Percentiles rank a stretch among this genome's conserved stretches.
Evolutionary conservation across 2,888 invertebrate species (phyloP).

Genomic region (Meganola albula): DNA sequence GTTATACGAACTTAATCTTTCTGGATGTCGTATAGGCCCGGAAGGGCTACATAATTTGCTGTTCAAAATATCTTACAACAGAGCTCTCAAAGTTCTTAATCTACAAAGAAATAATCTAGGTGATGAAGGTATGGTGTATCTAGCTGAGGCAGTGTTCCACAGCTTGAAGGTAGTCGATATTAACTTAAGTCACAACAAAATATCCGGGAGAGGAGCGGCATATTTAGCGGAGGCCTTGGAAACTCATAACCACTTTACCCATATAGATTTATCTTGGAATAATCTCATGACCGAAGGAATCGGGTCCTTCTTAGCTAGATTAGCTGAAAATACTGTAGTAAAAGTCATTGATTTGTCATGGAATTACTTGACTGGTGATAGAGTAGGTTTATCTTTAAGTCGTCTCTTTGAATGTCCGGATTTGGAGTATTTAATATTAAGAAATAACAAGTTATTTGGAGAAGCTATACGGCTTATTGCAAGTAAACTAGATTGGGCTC

Average conservation of each 20-base stretch:
- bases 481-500: slow-evolving; percentile 31
- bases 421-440: slow-evolving; percentile 39
- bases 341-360: slow-evolving; percentile 49
- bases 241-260: slow-evolving; percentile 39
- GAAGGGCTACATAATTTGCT: slow-evolving; percentile 38
- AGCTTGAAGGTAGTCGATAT: slow-evolving; percentile 41
- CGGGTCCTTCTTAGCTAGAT: slow-evolving; percentile 29
- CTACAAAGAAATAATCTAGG: slow-evolving; percentile 43
- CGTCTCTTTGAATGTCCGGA: slow-evolving; percentile 33
- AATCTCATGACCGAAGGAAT: slow-evolving; percentile 35
- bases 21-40: slow-evolving; percentile 55
- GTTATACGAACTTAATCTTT: slow-evolving; percentile 43
- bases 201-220: slow-evolving; percentile 38
- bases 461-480: slow-evolving; percentile 34
- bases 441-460: slow-evolving; percentile 44
- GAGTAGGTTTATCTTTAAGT: slow-evolving; percentile 38
- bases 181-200: slow-evolving; percentile 44
- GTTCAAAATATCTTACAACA: slow-evolving; percentile 35
- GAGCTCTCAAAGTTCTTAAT: slow-evolving; percentile 35
- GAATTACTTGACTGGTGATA: slow-evolving; percentile 41
- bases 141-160: slow-evolving; percentile 36
- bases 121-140: slow-evolving; percentile 37
- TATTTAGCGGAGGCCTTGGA: slow-evolving; percentile 43
- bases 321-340: slow-evolving; percentile 39
- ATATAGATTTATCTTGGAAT: slow-evolving; percentile 57